Percentiles rank a stretch among this genome's conserved stretches.
phyloP scores from a whole-genome alignment of 2,888 invertebrate genomes.

The Aspidapion aeneum region DNA sequence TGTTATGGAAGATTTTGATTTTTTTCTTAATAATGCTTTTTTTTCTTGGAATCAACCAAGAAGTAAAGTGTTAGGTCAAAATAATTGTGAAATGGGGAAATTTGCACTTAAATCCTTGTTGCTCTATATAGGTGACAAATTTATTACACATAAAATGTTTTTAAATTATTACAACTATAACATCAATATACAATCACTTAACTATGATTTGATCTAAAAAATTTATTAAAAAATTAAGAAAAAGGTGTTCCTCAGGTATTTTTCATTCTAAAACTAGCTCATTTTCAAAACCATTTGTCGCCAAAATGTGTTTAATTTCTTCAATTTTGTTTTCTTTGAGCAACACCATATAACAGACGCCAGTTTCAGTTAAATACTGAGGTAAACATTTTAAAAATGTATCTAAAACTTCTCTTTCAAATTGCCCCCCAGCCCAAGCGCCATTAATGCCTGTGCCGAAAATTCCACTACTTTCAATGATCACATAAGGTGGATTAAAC shows the following conservation, averaged over 20 bases:
- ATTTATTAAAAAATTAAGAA: conserved; percentile 78
- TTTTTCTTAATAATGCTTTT: no score
- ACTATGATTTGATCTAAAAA: conserved; percentile 38
- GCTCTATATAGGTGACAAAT: no score
- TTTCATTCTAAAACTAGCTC: conserved; percentile 65
- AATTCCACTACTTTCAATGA: no score
- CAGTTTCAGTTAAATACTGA: conserved; percentile 65
- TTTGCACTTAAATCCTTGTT: no score
- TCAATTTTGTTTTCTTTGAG: conserved; percentile 85
- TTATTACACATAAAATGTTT: no score
- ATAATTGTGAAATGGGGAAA: no score
- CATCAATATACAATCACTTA: background rate
- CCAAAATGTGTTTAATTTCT: conserved; percentile 63
- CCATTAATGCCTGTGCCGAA: conserved; percentile 56
- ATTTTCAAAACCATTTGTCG: conserved; percentile 55
- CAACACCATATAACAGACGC: conserved; percentile 83
- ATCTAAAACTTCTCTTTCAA: conserved; percentile 75
- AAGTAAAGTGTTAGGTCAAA: no score
- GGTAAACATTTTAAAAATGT: conserved; percentile 67
- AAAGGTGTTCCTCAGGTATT: conserved; percentile 84
- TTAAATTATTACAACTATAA: no score
- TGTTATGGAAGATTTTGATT: no score
- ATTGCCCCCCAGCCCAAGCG: conserved; percentile 77
- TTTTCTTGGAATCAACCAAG: no score
- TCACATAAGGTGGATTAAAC: no score